A percentile compares a stretch with the other conserved stretches of the same genome.
phyloP scores from a whole-genome alignment of 2,113 vertebrate species.

The Pelmatolapia mariae region DNA sequence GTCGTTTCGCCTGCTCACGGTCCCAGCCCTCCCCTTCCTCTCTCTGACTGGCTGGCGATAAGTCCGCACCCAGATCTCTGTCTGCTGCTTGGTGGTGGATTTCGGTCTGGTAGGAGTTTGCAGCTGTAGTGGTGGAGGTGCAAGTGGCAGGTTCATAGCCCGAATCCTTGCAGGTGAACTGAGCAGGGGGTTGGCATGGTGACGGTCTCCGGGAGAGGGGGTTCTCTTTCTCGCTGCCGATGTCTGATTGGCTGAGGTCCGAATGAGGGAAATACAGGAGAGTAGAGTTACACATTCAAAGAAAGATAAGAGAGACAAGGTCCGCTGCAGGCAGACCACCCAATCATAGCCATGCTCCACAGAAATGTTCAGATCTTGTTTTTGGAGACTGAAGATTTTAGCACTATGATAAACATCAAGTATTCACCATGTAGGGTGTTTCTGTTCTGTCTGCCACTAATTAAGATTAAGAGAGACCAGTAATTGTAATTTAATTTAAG shows the following conservation, averaged over 20 bases:
- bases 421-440: background rate
- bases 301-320: constrained; percentile 24
- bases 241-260: constrained; percentile 75
- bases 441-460: background rate
- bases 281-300: constrained; percentile 52
- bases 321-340: constrained; percentile 6
- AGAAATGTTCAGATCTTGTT: background rate
- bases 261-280: constrained; percentile 13
- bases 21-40: constrained; percentile 83
- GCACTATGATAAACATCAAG: background rate
- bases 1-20: constrained; percentile 77
- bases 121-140: constrained; percentile 23
- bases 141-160: constrained; percentile 54
- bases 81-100: constrained; percentile 55
- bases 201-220: constrained; percentile 28
- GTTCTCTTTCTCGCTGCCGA: constrained; percentile 80
- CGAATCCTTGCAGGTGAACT: constrained; percentile 16
- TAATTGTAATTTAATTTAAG: background rate
- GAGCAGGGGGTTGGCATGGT: constrained; percentile 46
- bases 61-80: constrained; percentile 65
- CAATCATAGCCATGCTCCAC: constrained; percentile 15
- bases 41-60: constrained; percentile 45
- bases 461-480: background rate
- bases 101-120: constrained; percentile 34
- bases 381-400: background rate